Evolutionary conservation across 2,113 vertebrate species (phyloP).

Genomic region (Poeciliopsis turrubarensis): DNA sequence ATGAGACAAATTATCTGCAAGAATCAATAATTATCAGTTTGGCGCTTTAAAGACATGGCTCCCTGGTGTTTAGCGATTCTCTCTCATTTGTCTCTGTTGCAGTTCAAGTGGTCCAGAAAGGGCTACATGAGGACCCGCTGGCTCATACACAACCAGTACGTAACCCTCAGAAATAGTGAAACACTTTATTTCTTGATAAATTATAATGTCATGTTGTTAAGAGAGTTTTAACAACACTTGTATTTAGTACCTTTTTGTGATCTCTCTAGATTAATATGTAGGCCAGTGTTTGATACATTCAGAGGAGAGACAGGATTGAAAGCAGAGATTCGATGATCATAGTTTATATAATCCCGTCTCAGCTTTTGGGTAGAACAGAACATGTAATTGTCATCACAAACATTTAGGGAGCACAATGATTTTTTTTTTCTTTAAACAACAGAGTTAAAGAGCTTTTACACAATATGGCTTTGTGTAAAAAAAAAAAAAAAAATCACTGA

Average conservation of each 20-base stretch:
- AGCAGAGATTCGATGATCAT: background rate
- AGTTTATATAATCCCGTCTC: background rate
- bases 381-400: background rate
- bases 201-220: no score
- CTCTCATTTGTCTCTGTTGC: conserved; percentile 63
- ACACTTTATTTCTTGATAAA: background rate
- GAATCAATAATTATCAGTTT: conserved; percentile 73
- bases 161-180: conserved; percentile 13
- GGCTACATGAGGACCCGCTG: conserved; percentile 86
- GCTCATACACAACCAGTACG: conserved; percentile 85
- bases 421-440: background rate
- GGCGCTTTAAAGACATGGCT: conserved; percentile 53
- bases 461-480: no score
- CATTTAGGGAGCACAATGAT: background rate
- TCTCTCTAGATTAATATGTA: background rate
- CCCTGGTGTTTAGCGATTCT: conserved; percentile 59
- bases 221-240: no score
- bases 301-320: no score
- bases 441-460: background rate
- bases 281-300: no score
- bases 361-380: background rate
- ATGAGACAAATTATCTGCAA: conserved; percentile 74
- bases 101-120: conserved; percentile 88
- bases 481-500: no score
- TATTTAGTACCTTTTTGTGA: no score